Conservation (phyloP, 1,140 invertebrate genomes). For the Cydia strobilella region DNA sequence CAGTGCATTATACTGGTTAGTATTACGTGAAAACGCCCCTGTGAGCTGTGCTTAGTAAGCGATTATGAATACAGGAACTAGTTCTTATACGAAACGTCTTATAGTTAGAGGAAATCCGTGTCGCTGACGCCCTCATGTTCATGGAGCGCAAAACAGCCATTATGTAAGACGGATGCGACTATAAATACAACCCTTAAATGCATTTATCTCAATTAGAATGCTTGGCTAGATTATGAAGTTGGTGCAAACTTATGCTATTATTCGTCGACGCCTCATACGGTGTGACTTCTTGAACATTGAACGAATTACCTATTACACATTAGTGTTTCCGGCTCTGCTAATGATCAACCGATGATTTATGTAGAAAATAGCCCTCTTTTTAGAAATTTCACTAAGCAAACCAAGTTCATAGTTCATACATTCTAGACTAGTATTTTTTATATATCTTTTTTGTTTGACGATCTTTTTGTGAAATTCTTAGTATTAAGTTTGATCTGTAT, state of each 20-base stretch:
- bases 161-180: constrained; percentile 53
- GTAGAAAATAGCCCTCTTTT: not conserved
- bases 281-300: constrained; percentile 31
- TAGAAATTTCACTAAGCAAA: not conserved
- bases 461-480: too few species aligned
- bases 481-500: too few species aligned
- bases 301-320: not conserved
- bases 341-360: not conserved
- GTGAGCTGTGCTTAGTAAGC: not conserved
- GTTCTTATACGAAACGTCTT: not conserved
- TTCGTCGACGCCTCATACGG: not conserved
- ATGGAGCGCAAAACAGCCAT: constrained; percentile 37
- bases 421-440: too few species aligned
- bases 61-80: not conserved
- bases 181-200: constrained; percentile 56
- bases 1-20: not conserved
- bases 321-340: too few species aligned
- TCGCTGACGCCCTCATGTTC: not conserved
- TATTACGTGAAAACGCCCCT: not conserved
- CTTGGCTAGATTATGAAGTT: constrained; percentile 34
- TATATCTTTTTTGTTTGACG: too few species aligned
- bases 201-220: constrained; percentile 74
- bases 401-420: too few species aligned
- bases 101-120: not conserved
- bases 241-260: constrained; percentile 34